Evolutionary conservation across 1,140 invertebrate species (phyloP).

Genomic region (Schlechtendalia chinensis): DNA sequence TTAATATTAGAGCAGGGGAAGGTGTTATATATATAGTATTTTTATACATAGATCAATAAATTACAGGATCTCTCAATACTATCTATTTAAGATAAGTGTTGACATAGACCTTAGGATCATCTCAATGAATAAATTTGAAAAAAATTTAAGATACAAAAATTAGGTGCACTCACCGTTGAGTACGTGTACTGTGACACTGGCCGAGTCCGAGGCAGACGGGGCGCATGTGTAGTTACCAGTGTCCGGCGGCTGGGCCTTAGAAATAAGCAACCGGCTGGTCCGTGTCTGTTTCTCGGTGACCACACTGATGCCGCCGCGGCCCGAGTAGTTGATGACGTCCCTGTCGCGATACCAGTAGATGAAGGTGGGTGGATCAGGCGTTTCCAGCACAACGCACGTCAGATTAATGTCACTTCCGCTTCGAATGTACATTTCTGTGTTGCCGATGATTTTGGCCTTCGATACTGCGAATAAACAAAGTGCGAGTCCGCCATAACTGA

Average conservation of each 20-base stretch:
- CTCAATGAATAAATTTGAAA: no score
- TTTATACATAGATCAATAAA: no score
- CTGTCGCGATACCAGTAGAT: constrained; percentile 89
- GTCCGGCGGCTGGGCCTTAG: constrained; percentile 65
- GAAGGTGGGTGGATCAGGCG: constrained; percentile 82
- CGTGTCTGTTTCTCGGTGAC: constrained; percentile 82
- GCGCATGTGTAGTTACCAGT: constrained; percentile 87
- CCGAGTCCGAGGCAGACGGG: constrained; percentile 63
- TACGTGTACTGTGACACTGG: constrained; percentile 64
- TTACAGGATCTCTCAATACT: no score
- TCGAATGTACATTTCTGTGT: constrained; percentile 80
- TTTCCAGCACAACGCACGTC: constrained; percentile 80
- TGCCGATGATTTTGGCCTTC: constrained; percentile 81
- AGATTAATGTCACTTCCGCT: constrained; percentile 87
- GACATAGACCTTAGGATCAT: no score
- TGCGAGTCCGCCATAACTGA: no score
- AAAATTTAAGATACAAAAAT: no score
- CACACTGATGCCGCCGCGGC: constrained; percentile 79
- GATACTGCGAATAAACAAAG: constrained; percentile 66
- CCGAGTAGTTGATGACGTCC: constrained; percentile 83
- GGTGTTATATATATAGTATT: no score
- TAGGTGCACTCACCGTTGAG: constrained; percentile 61
- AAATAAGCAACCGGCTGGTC: constrained; percentile 76
- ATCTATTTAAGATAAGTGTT: no score
- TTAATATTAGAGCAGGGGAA: no score